Percentiles rank a stretch among this genome's conserved stretches.
Conservation (phyloP, 2,888 invertebrate species). For the Brachypterus glaber region DNA sequence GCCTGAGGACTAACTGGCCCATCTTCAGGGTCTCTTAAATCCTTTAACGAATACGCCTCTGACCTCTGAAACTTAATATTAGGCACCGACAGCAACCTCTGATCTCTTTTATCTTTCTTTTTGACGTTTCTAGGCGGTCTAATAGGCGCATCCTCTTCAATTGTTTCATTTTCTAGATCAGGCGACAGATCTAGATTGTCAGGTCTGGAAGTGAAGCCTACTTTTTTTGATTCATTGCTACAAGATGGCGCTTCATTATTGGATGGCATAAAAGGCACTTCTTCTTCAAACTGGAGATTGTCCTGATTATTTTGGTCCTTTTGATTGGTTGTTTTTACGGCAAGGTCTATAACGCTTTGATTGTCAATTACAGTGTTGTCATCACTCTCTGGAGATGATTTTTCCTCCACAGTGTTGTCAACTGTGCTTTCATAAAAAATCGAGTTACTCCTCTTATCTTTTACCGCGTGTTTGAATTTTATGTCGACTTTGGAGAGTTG, state of each 20-base stretch:
- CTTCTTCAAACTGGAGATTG: constrained; percentile 33
- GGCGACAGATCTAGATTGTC: constrained; percentile 55
- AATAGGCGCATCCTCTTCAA: too few species aligned
- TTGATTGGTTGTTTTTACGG: constrained; percentile 12
- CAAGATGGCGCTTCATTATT: constrained; percentile 32
- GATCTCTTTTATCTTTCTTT: constrained; percentile 47
- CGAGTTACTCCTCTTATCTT: constrained; percentile 39
- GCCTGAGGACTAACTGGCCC: constrained; percentile 35
- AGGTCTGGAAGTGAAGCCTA: constrained; percentile 43
- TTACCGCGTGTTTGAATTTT: constrained; percentile 53
- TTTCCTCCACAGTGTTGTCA: constrained; percentile 8
- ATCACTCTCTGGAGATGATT: constrained; percentile 33
- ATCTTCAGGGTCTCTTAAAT: constrained; percentile 48
- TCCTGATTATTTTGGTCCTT: constrained; percentile 27
- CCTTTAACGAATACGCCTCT: constrained; percentile 45
- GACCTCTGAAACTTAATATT: constrained; percentile 56
- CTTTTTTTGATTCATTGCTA: constrained; percentile 28
- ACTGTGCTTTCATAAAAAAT: constrained; percentile 36
- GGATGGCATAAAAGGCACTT: constrained; percentile 26
- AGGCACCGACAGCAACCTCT: constrained; percentile 66
- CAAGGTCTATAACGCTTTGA: constrained; percentile 20
- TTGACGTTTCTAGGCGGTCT: constrained; percentile 47
- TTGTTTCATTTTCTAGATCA: constrained; percentile 40
- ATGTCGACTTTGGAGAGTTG: constrained; percentile 72
- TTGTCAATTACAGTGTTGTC: constrained; percentile 35